Conservation (phyloP, 2,888 invertebrate genomes). For the Acrocyrtus sp. region DNA sequence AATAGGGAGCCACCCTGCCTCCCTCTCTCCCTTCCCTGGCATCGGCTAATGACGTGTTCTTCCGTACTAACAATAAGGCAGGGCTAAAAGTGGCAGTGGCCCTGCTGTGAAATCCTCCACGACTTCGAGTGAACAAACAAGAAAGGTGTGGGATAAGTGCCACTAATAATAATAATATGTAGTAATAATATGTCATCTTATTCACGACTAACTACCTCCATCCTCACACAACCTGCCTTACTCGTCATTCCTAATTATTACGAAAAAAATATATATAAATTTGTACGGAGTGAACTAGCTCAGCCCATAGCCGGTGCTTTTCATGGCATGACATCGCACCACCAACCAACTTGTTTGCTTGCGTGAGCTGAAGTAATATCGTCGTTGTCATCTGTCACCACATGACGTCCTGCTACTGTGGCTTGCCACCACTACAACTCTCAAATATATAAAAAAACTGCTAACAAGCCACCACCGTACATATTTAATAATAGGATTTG, state of each 20-base stretch:
- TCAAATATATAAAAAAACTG: no score
- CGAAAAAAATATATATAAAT: no score
- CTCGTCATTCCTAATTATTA: neutral
- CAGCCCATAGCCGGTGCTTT: neutral
- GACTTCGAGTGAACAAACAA: neutral
- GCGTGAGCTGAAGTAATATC: slow-evolving; percentile 45
- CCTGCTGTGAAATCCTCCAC: slow-evolving; percentile 13
- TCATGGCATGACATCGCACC: slow-evolving; percentile 4
- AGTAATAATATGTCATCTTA: slow-evolving; percentile 30
- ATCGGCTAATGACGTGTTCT: neutral
- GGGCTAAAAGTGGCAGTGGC: slow-evolving; percentile 1
- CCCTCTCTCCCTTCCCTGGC: neutral
- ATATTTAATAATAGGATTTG: no score
- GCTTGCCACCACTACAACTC: neutral
- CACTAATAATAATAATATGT: slow-evolving; percentile 8
- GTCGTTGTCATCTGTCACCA: slow-evolving; percentile 52
- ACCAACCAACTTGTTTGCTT: slow-evolving; percentile 23
- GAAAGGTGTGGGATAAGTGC: slow-evolving; percentile 10
- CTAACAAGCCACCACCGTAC: slow-evolving; percentile 45
- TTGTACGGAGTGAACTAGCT: no score
- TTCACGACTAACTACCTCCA: slow-evolving; percentile 8
- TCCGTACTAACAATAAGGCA: neutral
- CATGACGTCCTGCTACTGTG: slow-evolving; percentile 50
- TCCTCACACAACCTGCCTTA: slow-evolving; percentile 10
- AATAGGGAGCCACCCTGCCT: neutral